phyloP scores from a whole-genome alignment of 2,113 vertebrate genomes.

The Salvelinus sp. region DNA sequence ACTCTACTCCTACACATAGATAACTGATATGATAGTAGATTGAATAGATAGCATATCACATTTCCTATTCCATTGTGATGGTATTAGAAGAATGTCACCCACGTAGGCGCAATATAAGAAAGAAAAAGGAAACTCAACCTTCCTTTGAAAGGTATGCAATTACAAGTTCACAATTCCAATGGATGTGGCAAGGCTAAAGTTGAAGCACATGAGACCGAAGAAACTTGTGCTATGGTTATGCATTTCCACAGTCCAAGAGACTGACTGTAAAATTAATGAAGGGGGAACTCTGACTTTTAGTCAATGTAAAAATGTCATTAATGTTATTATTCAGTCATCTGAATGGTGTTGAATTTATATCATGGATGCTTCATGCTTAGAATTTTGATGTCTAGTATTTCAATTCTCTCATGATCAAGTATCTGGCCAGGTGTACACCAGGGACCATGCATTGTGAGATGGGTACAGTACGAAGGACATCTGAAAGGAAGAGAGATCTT shows the following conservation, averaged over 20 bases:
- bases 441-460: conserved; percentile 35
- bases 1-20: no score
- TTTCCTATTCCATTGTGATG: neutral
- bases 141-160: neutral
- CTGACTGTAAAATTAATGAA: conserved; percentile 69
- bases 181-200: neutral
- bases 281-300: conserved; percentile 66
- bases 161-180: neutral
- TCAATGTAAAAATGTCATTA: conserved; percentile 74
- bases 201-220: neutral
- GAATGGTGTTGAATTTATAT: conserved; percentile 71
- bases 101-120: neutral
- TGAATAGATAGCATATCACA: neutral
- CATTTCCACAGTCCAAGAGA: conserved; percentile 46
- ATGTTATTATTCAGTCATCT: conserved; percentile 72
- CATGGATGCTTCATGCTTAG: conserved; percentile 54
- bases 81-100: neutral
- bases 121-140: neutral
- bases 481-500: conserved; percentile 14
- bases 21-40: neutral
- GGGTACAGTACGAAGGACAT: conserved; percentile 22
- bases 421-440: conserved; percentile 31
- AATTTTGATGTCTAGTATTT: conserved; percentile 70
- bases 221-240: neutral
- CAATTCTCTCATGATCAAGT: conserved; percentile 55